Evolutionary conservation across 2,888 invertebrate species (phyloP).

Genomic region (Brachyopa scutellaris): DNA sequence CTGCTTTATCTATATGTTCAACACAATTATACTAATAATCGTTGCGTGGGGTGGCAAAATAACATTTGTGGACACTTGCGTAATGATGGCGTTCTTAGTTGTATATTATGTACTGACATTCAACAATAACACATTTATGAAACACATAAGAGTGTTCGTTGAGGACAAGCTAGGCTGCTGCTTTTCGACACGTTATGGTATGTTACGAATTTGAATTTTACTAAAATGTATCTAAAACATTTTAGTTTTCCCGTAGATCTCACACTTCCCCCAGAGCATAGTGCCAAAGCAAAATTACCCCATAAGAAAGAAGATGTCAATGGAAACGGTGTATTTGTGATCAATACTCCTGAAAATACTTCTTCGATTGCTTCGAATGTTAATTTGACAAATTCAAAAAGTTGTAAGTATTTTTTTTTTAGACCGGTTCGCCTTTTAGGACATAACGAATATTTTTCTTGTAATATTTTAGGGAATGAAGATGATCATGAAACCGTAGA

Average conservation of each 20-base stretch:
- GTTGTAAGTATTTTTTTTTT: slow-evolving; percentile 75
- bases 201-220: not conserved
- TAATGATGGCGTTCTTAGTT: slow-evolving; percentile 88
- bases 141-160: slow-evolving; percentile 79
- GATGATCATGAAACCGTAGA: slow-evolving; percentile 74
- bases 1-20: slow-evolving; percentile 88
- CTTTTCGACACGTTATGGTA: slow-evolving; percentile 80
- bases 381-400: slow-evolving; percentile 78
- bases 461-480: slow-evolving; percentile 75
- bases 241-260: slow-evolving; percentile 78
- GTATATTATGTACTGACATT: slow-evolving; percentile 89
- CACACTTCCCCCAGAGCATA: slow-evolving; percentile 80
- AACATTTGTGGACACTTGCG: slow-evolving; percentile 90
- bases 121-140: slow-evolving; percentile 84
- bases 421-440: too few relatives aligned
- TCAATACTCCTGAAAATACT: slow-evolving; percentile 79
- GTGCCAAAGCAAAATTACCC: slow-evolving; percentile 80
- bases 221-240: not conserved
- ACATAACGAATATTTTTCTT: too few relatives aligned
- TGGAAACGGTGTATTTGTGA: slow-evolving; percentile 79
- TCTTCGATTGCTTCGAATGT: slow-evolving; percentile 79
- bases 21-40: slow-evolving; percentile 86
- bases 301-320: slow-evolving; percentile 79
- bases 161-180: slow-evolving; percentile 81
- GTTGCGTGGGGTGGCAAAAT: slow-evolving; percentile 91